These are phyloP conservation scores for Pao palembangensis DNA, from an alignment of 2,113 vertebrate species.

Conservation along the genomic window DNA sequence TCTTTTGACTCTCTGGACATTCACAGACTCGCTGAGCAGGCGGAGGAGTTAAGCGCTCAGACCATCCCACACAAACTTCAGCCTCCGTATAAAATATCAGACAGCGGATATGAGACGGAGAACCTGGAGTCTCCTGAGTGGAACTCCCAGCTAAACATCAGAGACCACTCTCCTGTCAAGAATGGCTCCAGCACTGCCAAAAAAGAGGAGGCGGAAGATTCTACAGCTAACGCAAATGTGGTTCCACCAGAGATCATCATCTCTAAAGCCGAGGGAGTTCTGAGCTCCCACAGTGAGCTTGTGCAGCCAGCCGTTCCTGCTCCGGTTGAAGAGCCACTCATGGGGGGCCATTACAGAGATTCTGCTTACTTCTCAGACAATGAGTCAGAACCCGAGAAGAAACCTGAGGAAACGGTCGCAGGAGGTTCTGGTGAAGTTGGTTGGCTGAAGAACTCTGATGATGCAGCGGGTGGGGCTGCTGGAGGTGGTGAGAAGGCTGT, in stretches of 20 bases:
- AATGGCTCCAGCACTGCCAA: slow-evolving; percentile 26
- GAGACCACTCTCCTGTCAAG: slow-evolving; percentile 66
- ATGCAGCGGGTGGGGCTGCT: not conserved
- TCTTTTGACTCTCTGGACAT: slow-evolving; percentile 89
- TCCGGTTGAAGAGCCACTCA: slow-evolving; percentile 57
- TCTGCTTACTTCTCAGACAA: slow-evolving; percentile 98
- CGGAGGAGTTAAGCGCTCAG: slow-evolving; percentile 53
- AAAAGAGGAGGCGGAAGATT: slow-evolving; percentile 42
- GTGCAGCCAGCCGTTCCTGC: slow-evolving; percentile 29
- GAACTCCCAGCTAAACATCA: slow-evolving; percentile 80
- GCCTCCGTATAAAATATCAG: slow-evolving; percentile 89
- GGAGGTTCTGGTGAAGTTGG: slow-evolving; percentile 30
- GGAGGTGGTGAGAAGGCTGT: not conserved
- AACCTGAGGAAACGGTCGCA: slow-evolving; percentile 70
- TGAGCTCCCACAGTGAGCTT: slow-evolving; percentile 33
- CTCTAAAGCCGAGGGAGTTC: slow-evolving; percentile 75
- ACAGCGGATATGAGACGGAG: slow-evolving; percentile 97
- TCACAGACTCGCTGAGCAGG: slow-evolving; percentile 73
- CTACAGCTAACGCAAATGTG: slow-evolving; percentile 5
- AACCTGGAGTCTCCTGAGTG: slow-evolving; percentile 97
- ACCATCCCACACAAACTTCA: slow-evolving; percentile 77
- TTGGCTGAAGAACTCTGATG: slow-evolving; percentile 38
- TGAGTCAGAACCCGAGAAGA: slow-evolving; percentile 90
- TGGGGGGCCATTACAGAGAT: slow-evolving; percentile 82
- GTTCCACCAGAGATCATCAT: slow-evolving; percentile 83